Conservation (phyloP, 2,888 invertebrate species). For the Torymus texanus region DNA sequence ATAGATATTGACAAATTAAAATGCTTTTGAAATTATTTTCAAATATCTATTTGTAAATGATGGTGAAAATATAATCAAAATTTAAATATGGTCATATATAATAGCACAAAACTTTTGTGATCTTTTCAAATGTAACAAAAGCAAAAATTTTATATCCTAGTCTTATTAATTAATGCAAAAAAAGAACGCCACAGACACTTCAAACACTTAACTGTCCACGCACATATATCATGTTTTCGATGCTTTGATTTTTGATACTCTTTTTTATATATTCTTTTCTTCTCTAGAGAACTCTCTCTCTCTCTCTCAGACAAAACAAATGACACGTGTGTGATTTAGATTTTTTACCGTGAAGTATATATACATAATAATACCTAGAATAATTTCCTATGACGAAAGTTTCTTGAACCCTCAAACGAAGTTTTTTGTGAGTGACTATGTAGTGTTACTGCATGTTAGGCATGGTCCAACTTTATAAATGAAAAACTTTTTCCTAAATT, state of each 20-base stretch:
- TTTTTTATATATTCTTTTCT: not conserved
- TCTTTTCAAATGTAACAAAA: too few species aligned
- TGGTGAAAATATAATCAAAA: not conserved
- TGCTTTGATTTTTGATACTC: conserved; percentile 25
- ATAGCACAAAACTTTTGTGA: too few species aligned
- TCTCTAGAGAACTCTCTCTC: not conserved
- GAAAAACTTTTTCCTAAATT: conserved; percentile 28
- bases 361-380: conserved; percentile 6
- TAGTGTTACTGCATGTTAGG: conserved; percentile 63
- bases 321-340: conserved; percentile 32
- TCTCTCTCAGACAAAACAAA: conserved; percentile 9
- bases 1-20: too few species aligned
- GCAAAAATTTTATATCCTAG: too few species aligned
- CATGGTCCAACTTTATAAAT: conserved; percentile 54
- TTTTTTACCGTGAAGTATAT: conserved; percentile 33
- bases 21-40: too few species aligned
- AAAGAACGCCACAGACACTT: conserved; percentile 13
- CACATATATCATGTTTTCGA: conserved; percentile 28
- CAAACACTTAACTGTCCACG: conserved; percentile 18
- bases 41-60: not conserved
- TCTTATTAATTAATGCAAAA: too few species aligned
- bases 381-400: conserved; percentile 11
- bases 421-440: conserved; percentile 52
- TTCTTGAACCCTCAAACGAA: conserved; percentile 28
- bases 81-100: not conserved